These are phyloP conservation scores for Leptinotarsa tumamoca DNA, from an alignment of 2,888 invertebrate genomes.

Conservation along the genomic window DNA sequence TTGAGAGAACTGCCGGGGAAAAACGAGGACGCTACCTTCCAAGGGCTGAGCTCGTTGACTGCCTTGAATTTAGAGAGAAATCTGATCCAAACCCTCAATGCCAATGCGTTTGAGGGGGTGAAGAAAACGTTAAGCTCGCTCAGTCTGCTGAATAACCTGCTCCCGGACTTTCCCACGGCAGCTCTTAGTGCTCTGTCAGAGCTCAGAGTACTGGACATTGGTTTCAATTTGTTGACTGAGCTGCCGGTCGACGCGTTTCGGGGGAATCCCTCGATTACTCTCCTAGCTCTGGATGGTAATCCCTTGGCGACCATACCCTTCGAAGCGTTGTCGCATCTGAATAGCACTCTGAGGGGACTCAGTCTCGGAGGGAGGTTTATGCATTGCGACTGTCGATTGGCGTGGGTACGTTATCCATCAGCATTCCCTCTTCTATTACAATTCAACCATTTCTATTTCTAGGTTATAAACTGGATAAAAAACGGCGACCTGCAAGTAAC, in stretches of 20 bases:
- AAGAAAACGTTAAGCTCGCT: conserved; percentile 87
- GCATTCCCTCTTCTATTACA: neutral
- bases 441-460: neutral
- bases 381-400: conserved; percentile 87
- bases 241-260: conserved; percentile 84
- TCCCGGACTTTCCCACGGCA: conserved; percentile 87
- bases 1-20: conserved; percentile 83
- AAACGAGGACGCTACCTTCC: conserved; percentile 75
- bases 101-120: conserved; percentile 83
- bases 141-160: conserved; percentile 88
- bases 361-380: conserved; percentile 90
- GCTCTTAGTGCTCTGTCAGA: conserved; percentile 84
- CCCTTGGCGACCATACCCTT: conserved; percentile 87
- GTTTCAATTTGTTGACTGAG: conserved; percentile 88
- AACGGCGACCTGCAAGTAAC: conserved; percentile 91
- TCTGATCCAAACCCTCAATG: conserved; percentile 81
- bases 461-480: conserved; percentile 84
- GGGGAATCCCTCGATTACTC: conserved; percentile 85
- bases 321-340: conserved; percentile 81
- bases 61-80: conserved; percentile 91
- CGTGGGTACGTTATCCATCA: conserved; percentile 74
- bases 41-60: conserved; percentile 84
- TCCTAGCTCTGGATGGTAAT: conserved; percentile 91
- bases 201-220: conserved; percentile 89
- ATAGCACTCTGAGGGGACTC: conserved; percentile 84